A percentile compares a stretch with the other conserved stretches of the same genome.
phyloP scores from a whole-genome alignment of 2,888 invertebrate species.

The Stenolophus ochropezus region DNA sequence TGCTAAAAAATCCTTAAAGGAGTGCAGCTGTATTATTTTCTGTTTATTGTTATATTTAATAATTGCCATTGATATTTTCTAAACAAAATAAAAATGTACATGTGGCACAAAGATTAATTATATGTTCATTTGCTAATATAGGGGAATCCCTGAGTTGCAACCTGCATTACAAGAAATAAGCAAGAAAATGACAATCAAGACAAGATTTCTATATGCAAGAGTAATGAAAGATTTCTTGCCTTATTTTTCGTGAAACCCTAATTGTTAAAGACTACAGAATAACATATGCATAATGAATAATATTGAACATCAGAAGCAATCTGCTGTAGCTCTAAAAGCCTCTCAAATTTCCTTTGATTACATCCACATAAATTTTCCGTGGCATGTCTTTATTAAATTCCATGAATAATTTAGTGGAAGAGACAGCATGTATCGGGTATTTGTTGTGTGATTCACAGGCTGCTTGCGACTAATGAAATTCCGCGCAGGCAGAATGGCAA shows the following conservation, averaged over 20 bases:
- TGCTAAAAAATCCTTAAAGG: no score
- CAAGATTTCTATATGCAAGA: no score
- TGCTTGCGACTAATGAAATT: slow-evolving; percentile 40
- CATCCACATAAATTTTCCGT: slow-evolving; percentile 19
- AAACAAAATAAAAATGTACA: no score
- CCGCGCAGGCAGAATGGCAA: slow-evolving; percentile 25
- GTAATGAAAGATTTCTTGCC: not conserved
- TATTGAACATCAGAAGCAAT: not conserved
- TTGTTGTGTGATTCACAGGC: slow-evolving; percentile 10
- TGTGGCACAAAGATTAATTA: no score
- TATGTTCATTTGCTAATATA: no score
- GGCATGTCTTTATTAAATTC: slow-evolving; percentile 45
- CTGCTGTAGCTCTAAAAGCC: not conserved
- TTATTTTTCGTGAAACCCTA: not conserved
- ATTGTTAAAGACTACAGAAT: not conserved
- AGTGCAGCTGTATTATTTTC: no score
- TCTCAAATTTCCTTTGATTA: slow-evolving; percentile 27
- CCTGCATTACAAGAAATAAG: not conserved
- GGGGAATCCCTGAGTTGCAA: not conserved
- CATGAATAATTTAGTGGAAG: slow-evolving; percentile 46
- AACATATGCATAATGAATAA: not conserved
- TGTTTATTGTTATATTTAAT: no score
- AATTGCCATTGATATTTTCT: no score
- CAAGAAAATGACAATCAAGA: no score
- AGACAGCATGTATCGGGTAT: slow-evolving; percentile 34